Evolutionary conservation across 2,888 invertebrate species (phyloP).

Genomic region (Catocala nupta): DNA sequence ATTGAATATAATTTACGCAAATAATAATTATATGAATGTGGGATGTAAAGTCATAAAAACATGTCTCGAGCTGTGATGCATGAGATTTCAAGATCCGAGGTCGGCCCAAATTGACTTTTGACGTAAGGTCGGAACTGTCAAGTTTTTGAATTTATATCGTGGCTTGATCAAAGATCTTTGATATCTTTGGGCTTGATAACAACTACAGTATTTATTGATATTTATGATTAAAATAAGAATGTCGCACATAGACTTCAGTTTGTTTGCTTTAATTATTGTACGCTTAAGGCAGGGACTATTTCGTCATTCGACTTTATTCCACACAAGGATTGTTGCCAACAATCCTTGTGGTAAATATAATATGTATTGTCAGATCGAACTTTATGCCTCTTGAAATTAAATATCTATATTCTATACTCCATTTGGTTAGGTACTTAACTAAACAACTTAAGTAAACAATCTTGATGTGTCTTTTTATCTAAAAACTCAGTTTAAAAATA

Average conservation of each 20-base stretch:
- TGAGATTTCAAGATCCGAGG: no score
- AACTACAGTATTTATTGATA: slow-evolving; percentile 19
- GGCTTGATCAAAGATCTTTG: neutral
- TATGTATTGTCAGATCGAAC: neutral
- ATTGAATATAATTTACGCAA: no score
- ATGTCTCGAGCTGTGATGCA: neutral
- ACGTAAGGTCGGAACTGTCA: no score
- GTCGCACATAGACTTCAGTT: neutral
- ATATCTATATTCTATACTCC: no score
- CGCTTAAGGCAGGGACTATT: neutral
- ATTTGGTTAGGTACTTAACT: no score
- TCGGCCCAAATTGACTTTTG: no score
- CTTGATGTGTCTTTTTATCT: no score
- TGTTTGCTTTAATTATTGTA: slow-evolving; percentile 1
- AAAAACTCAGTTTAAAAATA: no score
- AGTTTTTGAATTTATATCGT: neutral
- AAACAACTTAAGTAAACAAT: no score
- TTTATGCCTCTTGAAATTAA: no score
- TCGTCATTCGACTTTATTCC: slow-evolving; percentile 1
- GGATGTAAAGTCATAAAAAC: no score
- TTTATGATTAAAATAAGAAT: slow-evolving; percentile 54
- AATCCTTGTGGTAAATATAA: neutral
- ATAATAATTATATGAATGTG: no score
- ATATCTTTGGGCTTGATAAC: slow-evolving; percentile 10
- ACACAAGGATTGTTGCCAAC: neutral